Evolutionary conservation across 2,888 invertebrate species (phyloP).

Genomic region (Drosophila rubida): DNA sequence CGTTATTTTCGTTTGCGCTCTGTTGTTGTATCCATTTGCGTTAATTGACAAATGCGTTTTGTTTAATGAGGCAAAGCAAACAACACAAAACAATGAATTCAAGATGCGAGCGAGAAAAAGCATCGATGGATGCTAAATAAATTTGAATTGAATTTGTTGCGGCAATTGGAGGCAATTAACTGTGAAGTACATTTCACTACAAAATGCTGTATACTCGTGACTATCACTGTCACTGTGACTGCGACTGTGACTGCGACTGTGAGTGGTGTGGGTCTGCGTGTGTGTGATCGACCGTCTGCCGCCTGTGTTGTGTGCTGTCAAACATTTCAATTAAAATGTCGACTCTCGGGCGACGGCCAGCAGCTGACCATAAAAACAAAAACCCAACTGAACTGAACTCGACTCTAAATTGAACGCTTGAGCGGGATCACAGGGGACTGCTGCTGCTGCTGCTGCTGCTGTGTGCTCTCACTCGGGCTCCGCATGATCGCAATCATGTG

Average conservation of each 20-base stretch:
- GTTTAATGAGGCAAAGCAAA: constrained; percentile 27
- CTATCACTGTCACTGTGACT: constrained; percentile 32
- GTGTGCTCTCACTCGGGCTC: constrained; percentile 45
- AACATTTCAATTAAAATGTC: constrained; percentile 75
- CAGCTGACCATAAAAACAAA: constrained; percentile 32
- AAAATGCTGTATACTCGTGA: not conserved
- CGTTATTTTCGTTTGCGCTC: not conserved
- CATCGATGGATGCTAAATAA: constrained; percentile 55
- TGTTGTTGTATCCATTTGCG: constrained; percentile 34
- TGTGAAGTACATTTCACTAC: constrained; percentile 71
- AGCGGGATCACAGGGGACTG: constrained; percentile 20
- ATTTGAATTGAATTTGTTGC: constrained; percentile 59
- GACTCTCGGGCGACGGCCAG: constrained; percentile 18
- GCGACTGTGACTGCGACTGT: constrained; percentile 24
- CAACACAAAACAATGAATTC: not conserved
- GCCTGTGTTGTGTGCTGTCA: constrained; percentile 47
- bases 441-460: not conserved
- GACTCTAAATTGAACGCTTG: constrained; percentile 57
- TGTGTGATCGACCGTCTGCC: not conserved
- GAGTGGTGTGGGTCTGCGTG: not conserved
- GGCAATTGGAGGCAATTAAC: constrained; percentile 74
- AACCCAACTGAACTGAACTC: constrained; percentile 53
- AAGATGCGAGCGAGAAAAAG: not conserved
- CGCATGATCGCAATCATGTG: constrained; percentile 75
- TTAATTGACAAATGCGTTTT: constrained; percentile 59